These are phyloP conservation scores for Phylloscopus whistleri DNA, from an alignment of 2,113 vertebrate genomes.

Conservation along the genomic window DNA sequence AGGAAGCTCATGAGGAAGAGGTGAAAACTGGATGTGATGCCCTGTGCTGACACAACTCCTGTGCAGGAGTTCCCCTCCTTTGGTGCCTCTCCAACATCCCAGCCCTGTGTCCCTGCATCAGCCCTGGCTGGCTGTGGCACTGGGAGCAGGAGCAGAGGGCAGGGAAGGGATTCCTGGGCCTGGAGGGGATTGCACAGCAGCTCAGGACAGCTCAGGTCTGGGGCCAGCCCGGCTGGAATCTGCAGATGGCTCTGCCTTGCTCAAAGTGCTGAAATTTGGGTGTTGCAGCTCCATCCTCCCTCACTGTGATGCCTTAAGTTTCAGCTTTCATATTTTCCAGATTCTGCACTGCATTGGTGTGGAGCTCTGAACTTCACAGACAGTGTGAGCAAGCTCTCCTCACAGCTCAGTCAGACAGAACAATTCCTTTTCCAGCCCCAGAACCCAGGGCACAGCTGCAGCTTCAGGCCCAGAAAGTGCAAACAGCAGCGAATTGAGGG, in stretches of 20 bases:
- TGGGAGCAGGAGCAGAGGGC: not conserved
- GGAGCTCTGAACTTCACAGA: not conserved
- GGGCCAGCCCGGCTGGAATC: not conserved
- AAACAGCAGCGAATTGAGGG: not conserved
- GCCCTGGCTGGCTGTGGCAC: rapidly evolving
- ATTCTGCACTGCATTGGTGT: not conserved
- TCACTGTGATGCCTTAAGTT: rapidly evolving
- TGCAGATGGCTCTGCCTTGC: not conserved
- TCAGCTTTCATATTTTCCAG: not conserved
- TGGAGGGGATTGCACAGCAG: not conserved
- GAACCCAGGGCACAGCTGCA: not conserved
- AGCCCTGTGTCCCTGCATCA: rapidly evolving
- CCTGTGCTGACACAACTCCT: rapidly evolving
- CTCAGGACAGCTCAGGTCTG: not conserved
- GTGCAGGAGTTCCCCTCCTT: rapidly evolving
- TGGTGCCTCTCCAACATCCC: not conserved
- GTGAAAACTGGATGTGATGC: rapidly evolving
- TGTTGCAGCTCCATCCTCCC: not conserved
- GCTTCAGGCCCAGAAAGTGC: not conserved
- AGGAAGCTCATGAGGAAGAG: not conserved
- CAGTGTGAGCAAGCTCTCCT: not conserved
- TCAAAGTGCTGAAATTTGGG: not conserved
- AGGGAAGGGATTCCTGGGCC: not conserved
- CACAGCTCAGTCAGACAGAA: not conserved
- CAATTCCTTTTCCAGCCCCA: not conserved